These are phyloP conservation scores for Podilymbus podiceps DNA, from an alignment of 2,113 vertebrate species.

Conservation along the genomic window DNA sequence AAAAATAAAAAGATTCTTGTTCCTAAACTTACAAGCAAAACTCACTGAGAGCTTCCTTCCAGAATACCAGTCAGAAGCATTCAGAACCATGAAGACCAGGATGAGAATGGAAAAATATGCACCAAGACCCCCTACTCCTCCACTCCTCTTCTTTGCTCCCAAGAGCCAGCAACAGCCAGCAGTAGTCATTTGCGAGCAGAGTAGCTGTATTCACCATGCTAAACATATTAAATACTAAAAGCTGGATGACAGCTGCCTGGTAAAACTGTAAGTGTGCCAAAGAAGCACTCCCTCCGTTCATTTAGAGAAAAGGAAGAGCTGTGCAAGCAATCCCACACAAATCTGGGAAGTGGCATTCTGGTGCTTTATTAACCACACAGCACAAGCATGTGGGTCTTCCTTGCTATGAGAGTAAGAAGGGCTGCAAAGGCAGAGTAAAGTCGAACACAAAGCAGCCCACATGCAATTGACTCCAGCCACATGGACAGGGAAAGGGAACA, in stretches of 20 bases:
- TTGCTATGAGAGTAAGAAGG: background rate
- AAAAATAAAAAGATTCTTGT: background rate
- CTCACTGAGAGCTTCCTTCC: background rate
- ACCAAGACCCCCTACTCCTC: background rate
- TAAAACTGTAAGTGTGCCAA: background rate
- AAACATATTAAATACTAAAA: background rate
- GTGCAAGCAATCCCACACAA: accelerated
- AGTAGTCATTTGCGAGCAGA: background rate
- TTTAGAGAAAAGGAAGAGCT: background rate
- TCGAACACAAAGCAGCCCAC: background rate
- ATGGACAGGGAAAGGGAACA: background rate
- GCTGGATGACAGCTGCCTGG: background rate
- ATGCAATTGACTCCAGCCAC: background rate
- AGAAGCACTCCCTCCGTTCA: background rate
- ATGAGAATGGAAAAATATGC: background rate
- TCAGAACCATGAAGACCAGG: background rate
- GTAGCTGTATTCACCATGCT: background rate
- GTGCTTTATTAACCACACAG: background rate
- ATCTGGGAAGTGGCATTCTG: background rate
- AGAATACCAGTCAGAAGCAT: background rate
- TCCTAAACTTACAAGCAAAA: background rate
- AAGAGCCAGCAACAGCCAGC: background rate
- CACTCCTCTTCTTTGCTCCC: background rate
- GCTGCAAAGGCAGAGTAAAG: background rate
- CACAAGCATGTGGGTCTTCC: background rate